Evolutionary conservation across 2,888 invertebrate genomes (phyloP), one percentile per base, ranked within the genome.

Genomic region (Formica aserva): DNA sequence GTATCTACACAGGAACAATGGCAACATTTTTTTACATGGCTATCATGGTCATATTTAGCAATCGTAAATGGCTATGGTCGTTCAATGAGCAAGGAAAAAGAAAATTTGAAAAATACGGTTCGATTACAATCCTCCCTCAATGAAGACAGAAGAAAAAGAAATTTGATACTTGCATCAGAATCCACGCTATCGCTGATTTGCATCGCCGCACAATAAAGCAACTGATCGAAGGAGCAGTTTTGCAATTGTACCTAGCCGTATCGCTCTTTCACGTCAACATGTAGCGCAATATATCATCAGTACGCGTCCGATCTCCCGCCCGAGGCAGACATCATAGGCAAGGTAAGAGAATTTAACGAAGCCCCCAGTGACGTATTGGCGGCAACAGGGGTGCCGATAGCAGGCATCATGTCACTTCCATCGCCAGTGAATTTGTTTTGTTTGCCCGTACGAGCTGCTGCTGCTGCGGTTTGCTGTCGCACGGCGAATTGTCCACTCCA

Each of bases 391-490:
- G 93, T 93, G 93, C 93, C 90, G 88, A 93, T 87, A 94, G 94
- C 92, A 94, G 94, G 94, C 96, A 96, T 96, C 96, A 96, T 95
- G 96, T 96, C 95, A 96, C 96, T 95, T 96, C 96, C 96, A 96
- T 96, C 90, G 96, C 96, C 88, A 96, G 94, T 92, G 94, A 94
- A 92, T 94, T 94, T 86, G 95, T 95, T 94, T 95, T 95, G 91
- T 95, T 96, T 93, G 96, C 95, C 91, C 95, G 95, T 89, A 95
- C 95, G 90, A 95, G 93, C 85, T 93, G 95, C 85, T 95, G 94
- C 85, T 94, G 92, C 85, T 92, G 93, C 86, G 93, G 89, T 86
- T 93, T 95, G 90, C 94, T 94, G 90, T 95, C 95, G 88, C 94
- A 94, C 55, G 93, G 86, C 85, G 94, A 92, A 86, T 90, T 92